A percentile compares a stretch with the other conserved stretches of the same genome.
These are phyloP conservation scores for Lysandra bellargus DNA, from an alignment of 2,888 invertebrate species.

Conservation along the genomic window DNA sequence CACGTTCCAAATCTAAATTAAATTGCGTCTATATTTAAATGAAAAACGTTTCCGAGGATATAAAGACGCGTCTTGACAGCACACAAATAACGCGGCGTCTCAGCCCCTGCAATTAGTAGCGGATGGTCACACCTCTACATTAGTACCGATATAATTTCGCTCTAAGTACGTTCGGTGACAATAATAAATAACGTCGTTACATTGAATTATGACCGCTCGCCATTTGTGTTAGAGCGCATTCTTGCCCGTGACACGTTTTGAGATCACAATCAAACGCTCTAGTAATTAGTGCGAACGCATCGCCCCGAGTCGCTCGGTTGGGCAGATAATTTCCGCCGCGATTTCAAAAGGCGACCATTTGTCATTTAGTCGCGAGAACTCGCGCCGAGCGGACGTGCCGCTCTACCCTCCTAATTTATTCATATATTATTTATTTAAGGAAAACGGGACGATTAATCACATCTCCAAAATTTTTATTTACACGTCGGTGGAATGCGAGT, in stretches of 20 bases:
- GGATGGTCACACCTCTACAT: conserved; percentile 78
- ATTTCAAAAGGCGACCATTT: conserved; percentile 78
- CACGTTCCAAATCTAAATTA: conserved; percentile 39
- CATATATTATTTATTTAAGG: conserved; percentile 80
- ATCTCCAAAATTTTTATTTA: conserved; percentile 77
- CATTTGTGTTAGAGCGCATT: conserved; percentile 48
- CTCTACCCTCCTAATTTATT: conserved; percentile 75
- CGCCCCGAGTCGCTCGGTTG: conserved; percentile 73
- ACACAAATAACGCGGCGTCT: conserved; percentile 65
- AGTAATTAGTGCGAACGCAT: conserved; percentile 76
- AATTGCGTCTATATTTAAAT: conserved; percentile 52
- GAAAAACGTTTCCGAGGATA: conserved; percentile 58
- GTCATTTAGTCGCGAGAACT: conserved; percentile 75
- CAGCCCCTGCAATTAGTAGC: conserved; percentile 76
- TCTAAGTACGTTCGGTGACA: conserved; percentile 76
- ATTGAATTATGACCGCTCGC: conserved; percentile 51
- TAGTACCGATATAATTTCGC: conserved; percentile 74
- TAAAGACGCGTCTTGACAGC: conserved; percentile 65
- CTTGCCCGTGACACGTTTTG: conserved; percentile 47
- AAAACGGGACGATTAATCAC: conserved; percentile 79
- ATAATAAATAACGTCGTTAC: conserved; percentile 55
- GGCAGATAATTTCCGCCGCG: conserved; percentile 79
- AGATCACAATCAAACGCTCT: conserved; percentile 77
- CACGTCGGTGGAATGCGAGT: conserved; percentile 60
- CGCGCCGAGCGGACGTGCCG: conserved; percentile 68